These are phyloP conservation scores for Nomia melanderi DNA, from an alignment of 1,140 invertebrate genomes.

Conservation along the genomic window DNA sequence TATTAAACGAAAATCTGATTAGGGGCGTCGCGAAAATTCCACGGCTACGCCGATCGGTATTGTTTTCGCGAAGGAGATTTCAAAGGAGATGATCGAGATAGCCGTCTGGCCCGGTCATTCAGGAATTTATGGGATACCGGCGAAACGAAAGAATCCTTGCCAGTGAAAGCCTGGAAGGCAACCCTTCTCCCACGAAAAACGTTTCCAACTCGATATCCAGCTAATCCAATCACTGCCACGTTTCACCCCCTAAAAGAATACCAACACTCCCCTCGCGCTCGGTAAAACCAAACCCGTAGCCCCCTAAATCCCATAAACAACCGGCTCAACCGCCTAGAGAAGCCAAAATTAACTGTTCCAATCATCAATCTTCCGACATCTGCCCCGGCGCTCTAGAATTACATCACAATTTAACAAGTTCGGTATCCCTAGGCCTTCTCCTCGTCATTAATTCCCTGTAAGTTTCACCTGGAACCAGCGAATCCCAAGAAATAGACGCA, in stretches of 20 bases:
- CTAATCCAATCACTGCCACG: constrained; percentile 9
- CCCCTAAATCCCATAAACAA: constrained; percentile 8
- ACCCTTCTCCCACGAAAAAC: background rate
- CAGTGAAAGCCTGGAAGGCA: background rate
- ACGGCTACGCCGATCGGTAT: too few relatives aligned
- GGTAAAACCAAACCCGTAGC: background rate
- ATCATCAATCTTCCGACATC: background rate
- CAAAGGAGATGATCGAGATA: too few relatives aligned
- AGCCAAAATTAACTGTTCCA: constrained; percentile 11
- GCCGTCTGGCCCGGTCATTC: background rate
- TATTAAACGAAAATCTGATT: too few relatives aligned
- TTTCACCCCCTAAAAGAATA: constrained; percentile 5
- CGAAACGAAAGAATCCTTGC: background rate
- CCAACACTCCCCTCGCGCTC: background rate
- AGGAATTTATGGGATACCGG: background rate
- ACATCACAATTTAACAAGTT: constrained; percentile 4
- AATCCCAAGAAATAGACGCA: too few relatives aligned
- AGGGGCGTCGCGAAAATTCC: too few relatives aligned
- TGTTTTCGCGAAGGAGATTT: too few relatives aligned
- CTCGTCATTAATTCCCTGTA: too few relatives aligned
- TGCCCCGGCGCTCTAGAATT: background rate
- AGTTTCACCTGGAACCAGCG: too few relatives aligned
- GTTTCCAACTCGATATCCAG: background rate
- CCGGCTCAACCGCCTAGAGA: background rate
- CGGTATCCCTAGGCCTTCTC: too few relatives aligned